phyloP scores from a whole-genome alignment of 2,113 vertebrate genomes.

The Strix aluco region DNA sequence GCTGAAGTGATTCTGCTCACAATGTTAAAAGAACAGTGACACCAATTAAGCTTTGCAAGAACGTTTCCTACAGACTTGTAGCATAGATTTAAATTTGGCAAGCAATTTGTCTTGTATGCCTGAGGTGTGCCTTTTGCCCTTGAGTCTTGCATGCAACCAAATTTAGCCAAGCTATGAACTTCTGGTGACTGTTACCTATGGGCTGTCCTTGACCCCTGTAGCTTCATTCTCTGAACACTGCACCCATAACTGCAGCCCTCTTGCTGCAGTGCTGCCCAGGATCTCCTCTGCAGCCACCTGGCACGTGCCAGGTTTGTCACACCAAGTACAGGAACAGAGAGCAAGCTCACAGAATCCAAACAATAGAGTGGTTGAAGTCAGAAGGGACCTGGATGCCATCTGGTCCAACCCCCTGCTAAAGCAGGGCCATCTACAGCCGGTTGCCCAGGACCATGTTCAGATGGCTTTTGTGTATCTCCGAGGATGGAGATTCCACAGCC shows the following conservation, averaged over 20 bases:
- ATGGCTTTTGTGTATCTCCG: not conserved
- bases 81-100: not conserved
- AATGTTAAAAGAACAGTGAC: not conserved
- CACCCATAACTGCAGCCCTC: not conserved
- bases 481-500: not conserved
- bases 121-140: not conserved
- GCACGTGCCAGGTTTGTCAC: not conserved
- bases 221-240: not conserved
- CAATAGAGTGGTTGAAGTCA: too few species aligned
- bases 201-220: not conserved
- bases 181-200: not conserved
- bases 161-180: not conserved
- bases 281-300: not conserved
- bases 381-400: not conserved
- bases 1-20: not conserved
- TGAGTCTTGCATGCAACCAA: not conserved
- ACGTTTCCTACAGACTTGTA: not conserved
- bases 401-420: not conserved
- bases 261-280: fast-evolving
- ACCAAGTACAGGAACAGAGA: not conserved
- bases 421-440: not conserved
- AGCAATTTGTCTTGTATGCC: not conserved
- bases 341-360: not conserved
- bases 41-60: not conserved
- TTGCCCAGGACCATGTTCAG: not conserved